Base-by-base conservation (phyloP, 2,113 vertebrate species). In the Dunckerocampus dactyliophorus region DNA sequence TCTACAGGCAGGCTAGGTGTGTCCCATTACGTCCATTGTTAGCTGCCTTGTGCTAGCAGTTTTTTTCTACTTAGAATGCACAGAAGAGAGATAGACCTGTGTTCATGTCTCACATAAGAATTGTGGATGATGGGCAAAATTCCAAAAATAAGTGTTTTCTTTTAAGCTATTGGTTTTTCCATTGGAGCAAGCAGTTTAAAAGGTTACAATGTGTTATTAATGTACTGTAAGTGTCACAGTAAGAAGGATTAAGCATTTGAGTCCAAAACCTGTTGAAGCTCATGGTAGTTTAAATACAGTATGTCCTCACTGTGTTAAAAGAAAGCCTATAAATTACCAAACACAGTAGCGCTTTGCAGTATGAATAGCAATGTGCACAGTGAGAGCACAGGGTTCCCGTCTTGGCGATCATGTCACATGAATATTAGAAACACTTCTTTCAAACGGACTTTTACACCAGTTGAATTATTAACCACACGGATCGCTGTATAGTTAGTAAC, bases 351-450 rank as follows among this genome's bases (percentile, higher is more conserved):
- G 59, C 37, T 58, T 79, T 65, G 45, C 69, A 49, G 76, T 77
- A 69, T 87, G 81, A 84, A 77, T 85, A 82, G 76, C 77, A 80
- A 42, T 39, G 62, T 39, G 63, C 73, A 68, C 74, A 63, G 67
- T 54, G 81, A 85, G 82, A 80, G 76, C 53, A 19, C 69, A 56
- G 75, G 79, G 53, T 75, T 83, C 65, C 79, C 77, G 72, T 82
- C 80, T 81, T 72, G 75, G 77, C 77, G 74, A 87, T 85, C 82
- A 83, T 82, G 80, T 87, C 80, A 71, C 84, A 87, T 87, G 65
- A 85, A 88, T 88, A 86, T 85, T 85, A 78, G 72, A 88, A 71
- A 73, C 62, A n/a, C 72, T 51, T 61, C 69, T 82, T 72, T 83
- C 78, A 82, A 80, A 86, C 34, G 19, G 79, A 82, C 78, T 81